Evolutionary conservation across 2,888 invertebrate species (phyloP).

Genomic region (Ptychoptera albimana): DNA sequence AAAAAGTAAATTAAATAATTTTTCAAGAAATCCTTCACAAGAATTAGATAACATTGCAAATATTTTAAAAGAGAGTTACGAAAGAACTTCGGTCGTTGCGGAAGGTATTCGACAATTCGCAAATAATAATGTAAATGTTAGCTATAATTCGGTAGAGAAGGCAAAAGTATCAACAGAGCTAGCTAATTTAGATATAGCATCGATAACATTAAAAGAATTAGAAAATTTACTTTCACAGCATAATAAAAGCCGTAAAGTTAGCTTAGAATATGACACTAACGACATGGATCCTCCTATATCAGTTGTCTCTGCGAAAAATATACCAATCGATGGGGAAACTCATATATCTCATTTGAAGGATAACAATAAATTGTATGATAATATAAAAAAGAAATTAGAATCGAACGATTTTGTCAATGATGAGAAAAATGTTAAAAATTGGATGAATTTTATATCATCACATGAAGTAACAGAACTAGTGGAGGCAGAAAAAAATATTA

Average conservation of each 20-base stretch:
- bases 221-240: constrained; percentile 27
- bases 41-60: constrained; percentile 28
- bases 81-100: constrained; percentile 50
- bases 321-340: no score
- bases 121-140: constrained; percentile 2
- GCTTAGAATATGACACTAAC: no score
- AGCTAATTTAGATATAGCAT: constrained; percentile 25
- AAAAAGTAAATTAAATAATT: constrained; percentile 15
- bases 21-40: constrained; percentile 17
- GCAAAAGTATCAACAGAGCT: constrained; percentile 15
- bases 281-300: no score
- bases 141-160: constrained; percentile 12
- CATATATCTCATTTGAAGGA: no score
- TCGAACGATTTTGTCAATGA: constrained; percentile 5
- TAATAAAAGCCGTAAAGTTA: constrained; percentile 18
- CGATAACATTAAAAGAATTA: constrained; percentile 27
- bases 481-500: not conserved
- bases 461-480: not conserved
- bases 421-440: constrained; percentile 8
- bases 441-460: constrained; percentile 9
- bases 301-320: not conserved
- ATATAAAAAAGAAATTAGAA: no score
- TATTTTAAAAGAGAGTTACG: constrained; percentile 39
- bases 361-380: no score
- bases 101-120: constrained; percentile 49